Evolutionary conservation across 2,888 invertebrate species (phyloP).

Genomic region (Acronicta psi): DNA sequence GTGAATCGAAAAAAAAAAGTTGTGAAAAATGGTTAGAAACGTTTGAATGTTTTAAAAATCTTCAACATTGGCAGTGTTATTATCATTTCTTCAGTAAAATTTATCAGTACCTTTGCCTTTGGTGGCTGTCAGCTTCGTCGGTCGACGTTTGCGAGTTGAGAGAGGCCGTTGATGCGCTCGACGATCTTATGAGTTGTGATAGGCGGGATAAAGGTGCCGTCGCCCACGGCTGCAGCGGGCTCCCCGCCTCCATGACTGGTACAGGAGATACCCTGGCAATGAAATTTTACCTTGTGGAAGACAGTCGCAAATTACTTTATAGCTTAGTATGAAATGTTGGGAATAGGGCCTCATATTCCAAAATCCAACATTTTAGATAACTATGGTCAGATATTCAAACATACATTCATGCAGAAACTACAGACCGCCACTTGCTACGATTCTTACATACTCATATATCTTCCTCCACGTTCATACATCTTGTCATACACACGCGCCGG

Average conservation of each 20-base stretch:
- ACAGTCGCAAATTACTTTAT: no score
- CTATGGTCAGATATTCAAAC: no score
- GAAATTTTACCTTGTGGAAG: not conserved
- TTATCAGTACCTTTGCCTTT: conserved; percentile 64
- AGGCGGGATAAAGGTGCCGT: conserved; percentile 80
- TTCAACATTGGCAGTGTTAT: conserved; percentile 38
- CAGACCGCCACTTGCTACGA: no score
- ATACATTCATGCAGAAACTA: no score
- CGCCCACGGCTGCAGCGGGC: conserved; percentile 84
- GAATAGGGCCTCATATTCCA: no score
- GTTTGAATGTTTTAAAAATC: conserved; percentile 12
- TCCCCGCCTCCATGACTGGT: conserved; percentile 69
- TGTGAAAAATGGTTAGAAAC: no score
- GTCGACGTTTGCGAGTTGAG: conserved; percentile 69
- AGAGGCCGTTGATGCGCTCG: conserved; percentile 76
- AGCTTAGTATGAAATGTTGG: no score
- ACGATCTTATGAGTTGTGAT: conserved; percentile 76
- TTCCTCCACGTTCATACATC: no score
- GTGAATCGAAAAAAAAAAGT: no score
- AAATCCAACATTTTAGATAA: no score
- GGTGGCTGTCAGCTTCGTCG: conserved; percentile 59
- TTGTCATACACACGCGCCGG: no score
- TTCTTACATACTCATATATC: no score
- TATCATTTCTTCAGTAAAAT: not conserved
- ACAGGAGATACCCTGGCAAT: conserved; percentile 75